Evolutionary conservation across 2,888 invertebrate genomes (phyloP).

Genomic region (Reticulitermes lucifugus): DNA sequence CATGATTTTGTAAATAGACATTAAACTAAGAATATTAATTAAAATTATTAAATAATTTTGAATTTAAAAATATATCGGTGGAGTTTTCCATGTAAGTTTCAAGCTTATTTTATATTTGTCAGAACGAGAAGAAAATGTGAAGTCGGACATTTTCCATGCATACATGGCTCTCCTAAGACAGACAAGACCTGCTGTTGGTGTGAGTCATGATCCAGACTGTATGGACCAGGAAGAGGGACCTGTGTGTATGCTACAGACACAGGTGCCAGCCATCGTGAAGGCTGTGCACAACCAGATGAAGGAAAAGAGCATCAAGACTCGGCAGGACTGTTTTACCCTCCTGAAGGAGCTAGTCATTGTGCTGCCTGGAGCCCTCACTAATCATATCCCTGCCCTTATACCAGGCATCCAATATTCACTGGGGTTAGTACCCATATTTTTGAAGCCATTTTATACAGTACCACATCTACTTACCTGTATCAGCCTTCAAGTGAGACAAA

Average conservation of each 20-base stretch:
- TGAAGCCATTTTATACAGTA: too few relatives aligned
- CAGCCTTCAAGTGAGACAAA: too few relatives aligned
- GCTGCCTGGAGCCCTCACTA: slow-evolving; percentile 88
- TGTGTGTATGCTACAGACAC: slow-evolving; percentile 57
- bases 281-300: slow-evolving; percentile 90
- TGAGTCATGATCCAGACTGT: slow-evolving; percentile 75
- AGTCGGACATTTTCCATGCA: slow-evolving; percentile 97
- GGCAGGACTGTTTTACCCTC: slow-evolving; percentile 92
- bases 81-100: too few relatives aligned
- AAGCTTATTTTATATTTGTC: slow-evolving; percentile 55
- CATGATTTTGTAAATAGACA: too few relatives aligned
- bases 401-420: slow-evolving; percentile 91
- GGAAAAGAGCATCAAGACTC: slow-evolving; percentile 86
- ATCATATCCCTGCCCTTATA: slow-evolving; percentile 85
- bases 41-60: too few relatives aligned
- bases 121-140: slow-evolving; percentile 99
- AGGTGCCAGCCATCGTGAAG: slow-evolving; percentile 81
- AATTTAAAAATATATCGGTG: too few relatives aligned
- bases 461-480: too few relatives aligned
- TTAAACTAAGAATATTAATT: too few relatives aligned
- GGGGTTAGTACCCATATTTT: slow-evolving; percentile 63
- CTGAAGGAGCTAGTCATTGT: slow-evolving; percentile 91
- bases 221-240: slow-evolving; percentile 79
- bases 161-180: slow-evolving; percentile 93
- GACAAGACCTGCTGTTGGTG: slow-evolving; percentile 79